A percentile compares a stretch with the other conserved stretches of the same genome.
These are phyloP conservation scores for Drosophila nr. perissopoda DNA, from an alignment of 2,888 invertebrate species.

Conservation along the genomic window DNA sequence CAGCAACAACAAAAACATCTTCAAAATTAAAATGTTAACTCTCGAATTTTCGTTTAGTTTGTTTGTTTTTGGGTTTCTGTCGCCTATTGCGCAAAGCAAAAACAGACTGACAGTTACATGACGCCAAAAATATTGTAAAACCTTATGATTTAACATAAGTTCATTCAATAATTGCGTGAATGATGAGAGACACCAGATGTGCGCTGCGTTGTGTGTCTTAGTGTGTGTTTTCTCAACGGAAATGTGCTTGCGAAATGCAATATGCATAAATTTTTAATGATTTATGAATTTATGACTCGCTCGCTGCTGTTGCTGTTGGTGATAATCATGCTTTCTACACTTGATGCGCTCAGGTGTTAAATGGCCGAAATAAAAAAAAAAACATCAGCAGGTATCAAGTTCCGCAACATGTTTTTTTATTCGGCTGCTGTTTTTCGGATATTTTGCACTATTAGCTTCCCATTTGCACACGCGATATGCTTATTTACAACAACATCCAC, in stretches of 20 bases:
- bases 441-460: constrained; percentile 71
- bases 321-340: constrained; percentile 38
- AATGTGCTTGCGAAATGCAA: constrained; percentile 54
- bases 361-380: constrained; percentile 37
- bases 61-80: constrained; percentile 31
- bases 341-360: constrained; percentile 72
- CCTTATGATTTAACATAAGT: constrained; percentile 73
- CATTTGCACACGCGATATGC: constrained; percentile 57
- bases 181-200: constrained; percentile 46
- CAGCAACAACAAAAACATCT: constrained; percentile 11
- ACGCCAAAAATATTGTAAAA: constrained; percentile 55
- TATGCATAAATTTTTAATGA: constrained; percentile 50
- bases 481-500: constrained; percentile 11
- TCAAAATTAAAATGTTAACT: constrained; percentile 70
- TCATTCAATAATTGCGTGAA: constrained; percentile 74
- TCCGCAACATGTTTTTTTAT: constrained; percentile 70
- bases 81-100: constrained; percentile 41
- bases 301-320: constrained; percentile 15
- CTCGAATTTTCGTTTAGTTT: constrained; percentile 45
- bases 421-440: constrained; percentile 41
- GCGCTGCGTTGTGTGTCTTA: constrained; percentile 55
- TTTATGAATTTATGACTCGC: constrained; percentile 25
- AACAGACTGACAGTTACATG: constrained; percentile 75
- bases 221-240: constrained; percentile 26
- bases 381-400: constrained; percentile 43